Evolutionary conservation across 2,797 vertebrate species (phyloP).

Genomic region (Florisuga fusca): DNA sequence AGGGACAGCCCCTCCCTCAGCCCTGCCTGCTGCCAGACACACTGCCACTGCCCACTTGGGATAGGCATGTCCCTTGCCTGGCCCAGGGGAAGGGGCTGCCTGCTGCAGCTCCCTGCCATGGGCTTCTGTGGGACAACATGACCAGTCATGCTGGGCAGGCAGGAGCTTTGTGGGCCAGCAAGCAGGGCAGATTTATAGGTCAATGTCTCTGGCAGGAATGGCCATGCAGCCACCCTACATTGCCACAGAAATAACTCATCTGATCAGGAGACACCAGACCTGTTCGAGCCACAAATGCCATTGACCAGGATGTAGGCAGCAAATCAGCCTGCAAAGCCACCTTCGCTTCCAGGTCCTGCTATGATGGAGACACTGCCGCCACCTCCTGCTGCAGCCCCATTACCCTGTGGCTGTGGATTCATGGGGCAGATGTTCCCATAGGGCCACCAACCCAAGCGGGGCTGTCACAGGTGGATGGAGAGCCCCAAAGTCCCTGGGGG

Average conservation of each 20-base stretch:
- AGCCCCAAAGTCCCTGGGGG: background rate
- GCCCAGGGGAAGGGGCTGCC: background rate
- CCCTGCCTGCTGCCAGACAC: background rate
- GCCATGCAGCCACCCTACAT: background rate
- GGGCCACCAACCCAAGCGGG: background rate
- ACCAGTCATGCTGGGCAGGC: background rate
- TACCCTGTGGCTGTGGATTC: background rate
- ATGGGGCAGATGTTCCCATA: background rate
- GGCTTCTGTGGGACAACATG: background rate
- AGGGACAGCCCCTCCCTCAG: background rate
- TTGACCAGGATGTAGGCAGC: background rate
- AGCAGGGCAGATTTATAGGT: background rate
- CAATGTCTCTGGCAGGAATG: background rate
- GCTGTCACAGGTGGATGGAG: rapidly evolving
- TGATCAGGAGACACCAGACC: background rate
- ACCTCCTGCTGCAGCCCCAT: background rate
- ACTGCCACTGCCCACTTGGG: background rate
- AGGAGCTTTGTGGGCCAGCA: background rate
- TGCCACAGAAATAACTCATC: conserved; percentile 36
- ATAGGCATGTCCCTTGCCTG: background rate
- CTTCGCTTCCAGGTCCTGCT: background rate
- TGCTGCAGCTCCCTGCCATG: rapidly evolving
- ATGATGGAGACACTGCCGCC: background rate
- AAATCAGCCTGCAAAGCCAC: background rate
- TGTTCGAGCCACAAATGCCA: background rate